Evolutionary conservation across 64 coral and sea anemone species (phyloP), one percentile per base, ranked within the genome.

Genomic region (Porites australiensis): DNA sequence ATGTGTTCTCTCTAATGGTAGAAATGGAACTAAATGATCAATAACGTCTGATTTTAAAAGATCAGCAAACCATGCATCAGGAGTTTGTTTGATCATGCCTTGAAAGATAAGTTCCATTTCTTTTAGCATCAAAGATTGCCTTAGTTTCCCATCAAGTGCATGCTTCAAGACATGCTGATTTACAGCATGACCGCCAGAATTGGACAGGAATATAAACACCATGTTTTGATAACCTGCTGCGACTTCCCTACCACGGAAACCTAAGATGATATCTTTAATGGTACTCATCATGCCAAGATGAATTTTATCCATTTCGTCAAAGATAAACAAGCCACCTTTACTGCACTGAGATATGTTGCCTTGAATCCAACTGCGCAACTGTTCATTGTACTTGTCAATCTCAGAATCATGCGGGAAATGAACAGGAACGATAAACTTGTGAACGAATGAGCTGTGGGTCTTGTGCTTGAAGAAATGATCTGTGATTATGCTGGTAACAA

Each of bases 291-390:
- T 72, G 13, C 82, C 79, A 37, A 19, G 64, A n/a, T 93, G 95
- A 77, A 97, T 94, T 93, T 97, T 97, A 50, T 97, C 95, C 95
- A 97, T 97, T 79, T 97, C 95, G 88, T 97, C 95, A 91, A 97
- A 97, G 49, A 97, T 94, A 77, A 97, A 97, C 37, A 97, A 72
- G 4, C 82, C 88, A 14, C 95, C 93, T 19, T 74, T 91, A 49
- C 66, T 88, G 77, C 95, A 97, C 16, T 71, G 87, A 15, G 95
- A 89, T 0, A 93, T 66, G 88, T 97, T 97, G 44, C 92, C 91
- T 69, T 18, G 79, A 13, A 97, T 91, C 95, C 95, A 97, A 9
- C 70, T 19, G 16, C 22, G 55, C 7, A 97, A 59, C 59, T 97
- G 95, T 55, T 58, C 50, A 71, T 71, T 80, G 84, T 97, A 97